A percentile compares a stretch with the other conserved stretches of the same genome.
Conservation (phyloP, 2,113 vertebrate species). For the Mesocricetus auratus region DNA sequence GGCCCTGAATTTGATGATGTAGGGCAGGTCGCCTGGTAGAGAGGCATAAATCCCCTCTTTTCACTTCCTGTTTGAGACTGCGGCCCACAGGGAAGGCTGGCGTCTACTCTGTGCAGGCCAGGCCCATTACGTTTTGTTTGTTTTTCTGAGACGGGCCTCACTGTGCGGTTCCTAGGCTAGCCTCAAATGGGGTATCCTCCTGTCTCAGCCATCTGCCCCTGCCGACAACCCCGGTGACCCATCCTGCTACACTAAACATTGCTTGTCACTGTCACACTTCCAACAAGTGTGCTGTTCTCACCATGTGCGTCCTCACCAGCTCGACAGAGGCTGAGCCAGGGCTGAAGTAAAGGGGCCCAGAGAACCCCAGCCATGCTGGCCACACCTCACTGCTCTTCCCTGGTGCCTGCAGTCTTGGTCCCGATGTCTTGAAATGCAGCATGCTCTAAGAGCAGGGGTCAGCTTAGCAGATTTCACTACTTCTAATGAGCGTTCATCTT, state of each 20-base stretch:
- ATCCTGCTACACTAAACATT: not conserved
- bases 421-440: not conserved
- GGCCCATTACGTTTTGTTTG: not conserved
- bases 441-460: not conserved
- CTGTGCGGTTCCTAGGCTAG: not conserved
- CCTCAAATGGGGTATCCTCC: not conserved
- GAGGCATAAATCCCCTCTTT: not conserved
- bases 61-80: not conserved
- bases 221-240: not conserved
- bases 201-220: not conserved
- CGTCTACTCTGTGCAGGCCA: not conserved
- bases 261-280: not conserved
- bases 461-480: not conserved
- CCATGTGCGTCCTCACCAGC: not conserved
- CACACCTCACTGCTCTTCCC: not conserved
- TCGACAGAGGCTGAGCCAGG: not conserved
- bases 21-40: rapidly evolving
- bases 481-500: not conserved
- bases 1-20: not conserved
- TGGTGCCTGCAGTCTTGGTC: not conserved
- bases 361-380: not conserved
- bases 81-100: not conserved
- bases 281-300: not conserved
- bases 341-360: not conserved
- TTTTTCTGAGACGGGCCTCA: not conserved